Base-by-base conservation (phyloP, 2,113 vertebrate genomes). In the Mobula birostris region DNA sequence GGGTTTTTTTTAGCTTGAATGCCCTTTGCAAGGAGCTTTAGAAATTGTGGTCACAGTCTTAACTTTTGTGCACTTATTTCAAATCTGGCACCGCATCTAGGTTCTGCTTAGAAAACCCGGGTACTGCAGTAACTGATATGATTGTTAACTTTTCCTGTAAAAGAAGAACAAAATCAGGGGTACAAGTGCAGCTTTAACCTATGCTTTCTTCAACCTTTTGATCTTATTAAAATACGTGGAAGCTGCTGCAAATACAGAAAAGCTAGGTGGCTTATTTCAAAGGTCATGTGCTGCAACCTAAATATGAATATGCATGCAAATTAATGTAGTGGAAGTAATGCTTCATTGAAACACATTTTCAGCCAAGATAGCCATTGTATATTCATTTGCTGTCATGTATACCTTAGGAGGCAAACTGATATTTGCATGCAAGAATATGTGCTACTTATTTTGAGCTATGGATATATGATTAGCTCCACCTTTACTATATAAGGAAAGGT, bases 401-500 rank as follows among this genome's bases (percentile, higher is more conserved):
- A 48, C 36, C 40, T 40, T 72, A 48, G 36, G 90, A 40, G 48
- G 7, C 40, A 76, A 56, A 48, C 48, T 48, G 36, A 48, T 74
- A 40, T 24, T 8, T 91, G 70, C 9, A 24, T 15, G 17, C n/a
- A 70, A 74, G 79, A 48, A 48, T 27, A 29, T 48, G 32, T 40
- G 40, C 8, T 6, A 40, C 40, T 74, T 74, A 56, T 8, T 24
- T 74, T 74, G 72, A 74, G 70, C 24, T 11, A 5, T 74, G 36
- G 6, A 27, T 92, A 24, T 92, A 61, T 17, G 21, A 9, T 93
- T 27, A 14, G 70, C 6, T 93, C 11, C 72, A 40, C 48, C 91
- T 74, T 93, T 93, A 74, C 91, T 56, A 93, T 74, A 93, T 27
- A 93, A 93, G 91, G 91, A 70, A 76, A 74, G 24, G 29, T 72